A percentile compares a stretch with the other conserved stretches of the same genome.
Conservation (phyloP, 2,797 vertebrate genomes). For the Centroberyx gerrardi region DNA sequence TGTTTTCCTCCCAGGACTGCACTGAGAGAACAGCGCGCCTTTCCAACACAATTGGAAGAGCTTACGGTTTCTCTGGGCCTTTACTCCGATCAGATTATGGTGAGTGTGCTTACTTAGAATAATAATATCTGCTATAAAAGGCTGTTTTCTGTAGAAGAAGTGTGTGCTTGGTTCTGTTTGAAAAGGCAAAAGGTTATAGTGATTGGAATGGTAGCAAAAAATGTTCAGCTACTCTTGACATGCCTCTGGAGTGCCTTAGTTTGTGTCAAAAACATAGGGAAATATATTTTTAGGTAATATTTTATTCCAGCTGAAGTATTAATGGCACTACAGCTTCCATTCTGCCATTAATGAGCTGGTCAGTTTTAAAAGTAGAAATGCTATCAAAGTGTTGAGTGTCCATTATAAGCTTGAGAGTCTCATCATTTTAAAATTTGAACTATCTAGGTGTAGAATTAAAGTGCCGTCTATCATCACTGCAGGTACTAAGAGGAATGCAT, state of each 20-base stretch:
- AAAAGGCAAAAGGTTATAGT: not conserved
- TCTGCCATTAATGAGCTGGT: not conserved
- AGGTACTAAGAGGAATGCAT: too few species aligned
- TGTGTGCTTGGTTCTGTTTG: not conserved
- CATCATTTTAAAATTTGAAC: constrained; percentile 8
- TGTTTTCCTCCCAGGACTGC: constrained; percentile 71
- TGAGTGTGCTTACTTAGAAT: constrained; percentile 51
- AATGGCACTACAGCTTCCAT: constrained; percentile 17
- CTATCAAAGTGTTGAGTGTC: not conserved
- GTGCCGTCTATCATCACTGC: not conserved
- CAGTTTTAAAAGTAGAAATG: constrained; percentile 8
- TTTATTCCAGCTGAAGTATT: not conserved
- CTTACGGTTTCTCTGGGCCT: constrained; percentile 78
- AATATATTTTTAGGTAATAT: not conserved
- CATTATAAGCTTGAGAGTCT: constrained; percentile 23
- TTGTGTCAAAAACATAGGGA: not conserved
- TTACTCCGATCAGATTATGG: constrained; percentile 62
- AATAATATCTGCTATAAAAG: constrained; percentile 2
- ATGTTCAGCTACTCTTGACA: not conserved
- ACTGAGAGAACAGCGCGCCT: constrained; percentile 62
- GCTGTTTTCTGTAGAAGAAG: constrained; percentile 39
- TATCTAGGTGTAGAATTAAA: constrained; percentile 8
- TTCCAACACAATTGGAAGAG: constrained; percentile 63
- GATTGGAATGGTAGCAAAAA: not conserved
- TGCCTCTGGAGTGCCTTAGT: not conserved